Conservation (phyloP, 2,797 vertebrate genomes). For the Threskiornis aethiopicus region DNA sequence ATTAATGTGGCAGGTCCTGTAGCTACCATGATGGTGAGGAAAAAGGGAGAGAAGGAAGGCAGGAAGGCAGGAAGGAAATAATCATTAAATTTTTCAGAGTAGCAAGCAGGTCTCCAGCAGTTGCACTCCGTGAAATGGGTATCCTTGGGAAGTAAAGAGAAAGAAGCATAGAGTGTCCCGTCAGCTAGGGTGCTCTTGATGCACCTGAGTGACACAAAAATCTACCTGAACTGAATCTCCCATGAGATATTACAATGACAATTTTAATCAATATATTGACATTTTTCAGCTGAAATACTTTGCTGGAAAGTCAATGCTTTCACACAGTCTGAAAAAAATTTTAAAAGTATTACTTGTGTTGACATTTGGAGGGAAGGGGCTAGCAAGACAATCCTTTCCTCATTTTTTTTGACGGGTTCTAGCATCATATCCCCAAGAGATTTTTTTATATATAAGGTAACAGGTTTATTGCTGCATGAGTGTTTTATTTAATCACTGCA, state of each 20-base stretch:
- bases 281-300: not conserved
- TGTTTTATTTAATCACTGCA: slow-evolving; percentile 38
- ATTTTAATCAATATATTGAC: not conserved
- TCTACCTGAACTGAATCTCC: not conserved
- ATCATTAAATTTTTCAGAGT: not conserved
- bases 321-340: not conserved
- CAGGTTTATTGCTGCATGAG: not conserved
- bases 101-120: not conserved
- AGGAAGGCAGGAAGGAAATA: not conserved
- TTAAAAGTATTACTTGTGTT: not conserved
- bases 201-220: not conserved
- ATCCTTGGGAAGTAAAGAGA: not conserved
- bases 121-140: not conserved
- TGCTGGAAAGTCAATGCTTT: not conserved
- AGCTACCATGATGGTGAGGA: not conserved
- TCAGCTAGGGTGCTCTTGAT: not conserved
- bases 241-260: not conserved
- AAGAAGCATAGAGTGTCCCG: not conserved
- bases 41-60: not conserved
- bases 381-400: not conserved
- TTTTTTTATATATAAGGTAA: not conserved
- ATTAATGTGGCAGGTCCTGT: not conserved
- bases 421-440: not conserved
- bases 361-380: not conserved
- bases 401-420: not conserved